Conservation (phyloP, 1,140 invertebrate species). For the Trichonephila clavata region DNA sequence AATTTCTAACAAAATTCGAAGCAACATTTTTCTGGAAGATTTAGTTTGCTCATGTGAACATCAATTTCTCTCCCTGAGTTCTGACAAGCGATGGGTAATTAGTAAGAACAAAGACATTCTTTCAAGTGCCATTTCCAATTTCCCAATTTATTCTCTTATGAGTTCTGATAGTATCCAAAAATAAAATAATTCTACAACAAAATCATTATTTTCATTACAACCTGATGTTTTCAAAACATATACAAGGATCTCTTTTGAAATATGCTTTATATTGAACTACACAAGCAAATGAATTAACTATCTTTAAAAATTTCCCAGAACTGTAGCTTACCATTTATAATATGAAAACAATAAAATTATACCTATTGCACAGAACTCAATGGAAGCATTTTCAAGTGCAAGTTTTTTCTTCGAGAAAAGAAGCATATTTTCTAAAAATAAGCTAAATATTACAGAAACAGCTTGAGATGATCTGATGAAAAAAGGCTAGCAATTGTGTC, state of each 20-base stretch:
- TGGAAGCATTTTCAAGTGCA: slow-evolving; percentile 22
- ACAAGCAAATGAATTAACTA: background rate
- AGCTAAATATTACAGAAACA: background rate
- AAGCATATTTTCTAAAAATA: background rate
- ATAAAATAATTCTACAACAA: background rate
- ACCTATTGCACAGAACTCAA: slow-evolving; percentile 14
- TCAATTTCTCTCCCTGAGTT: slow-evolving; percentile 74
- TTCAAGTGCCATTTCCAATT: slow-evolving; percentile 50
- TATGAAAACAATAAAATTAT: background rate
- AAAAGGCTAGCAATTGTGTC: slow-evolving; percentile 11
- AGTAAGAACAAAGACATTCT: slow-evolving; percentile 53
- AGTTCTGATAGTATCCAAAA: background rate
- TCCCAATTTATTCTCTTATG: background rate
- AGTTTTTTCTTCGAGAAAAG: slow-evolving; percentile 17
- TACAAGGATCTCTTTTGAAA: background rate
- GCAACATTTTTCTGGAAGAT: slow-evolving; percentile 42
- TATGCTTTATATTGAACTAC: background rate
- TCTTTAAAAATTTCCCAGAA: background rate
- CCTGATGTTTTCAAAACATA: background rate
- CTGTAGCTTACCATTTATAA: background rate
- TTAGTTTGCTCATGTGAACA: slow-evolving; percentile 56
- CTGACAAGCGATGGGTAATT: slow-evolving; percentile 28
- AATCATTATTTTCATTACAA: background rate
- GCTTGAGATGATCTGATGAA: background rate
- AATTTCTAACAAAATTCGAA: slow-evolving; percentile 53